Evolutionary conservation across 2,888 invertebrate species (phyloP).

Genomic region (Hyalella azteca): DNA sequence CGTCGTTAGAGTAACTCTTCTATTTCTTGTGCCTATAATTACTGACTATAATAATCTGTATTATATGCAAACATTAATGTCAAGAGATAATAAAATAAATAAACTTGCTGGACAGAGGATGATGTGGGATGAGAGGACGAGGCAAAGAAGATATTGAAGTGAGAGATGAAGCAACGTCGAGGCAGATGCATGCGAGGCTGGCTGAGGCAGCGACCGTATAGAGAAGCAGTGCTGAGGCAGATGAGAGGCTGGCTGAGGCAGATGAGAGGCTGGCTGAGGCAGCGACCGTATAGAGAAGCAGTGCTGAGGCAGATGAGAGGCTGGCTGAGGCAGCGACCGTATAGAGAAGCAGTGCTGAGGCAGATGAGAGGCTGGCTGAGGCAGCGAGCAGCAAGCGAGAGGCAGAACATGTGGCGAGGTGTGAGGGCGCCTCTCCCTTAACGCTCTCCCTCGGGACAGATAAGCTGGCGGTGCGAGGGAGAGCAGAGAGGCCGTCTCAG

Average conservation of each 20-base stretch:
- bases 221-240: background rate
- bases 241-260: background rate
- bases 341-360: background rate
- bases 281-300: background rate
- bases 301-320: conserved; percentile 38
- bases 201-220: background rate
- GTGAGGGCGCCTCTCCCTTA: conserved; percentile 24
- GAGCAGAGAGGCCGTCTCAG: conserved; percentile 59
- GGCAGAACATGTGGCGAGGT: background rate
- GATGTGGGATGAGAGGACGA: no score
- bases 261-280: background rate
- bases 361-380: background rate
- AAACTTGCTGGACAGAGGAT: no score
- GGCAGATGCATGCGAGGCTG: background rate
- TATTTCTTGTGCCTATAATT: no score
- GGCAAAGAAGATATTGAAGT: background rate
- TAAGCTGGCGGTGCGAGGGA: conserved; percentile 60
- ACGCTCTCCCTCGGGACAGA: background rate
- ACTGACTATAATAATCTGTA: no score
- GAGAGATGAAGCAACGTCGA: background rate
- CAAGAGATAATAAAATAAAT: no score
- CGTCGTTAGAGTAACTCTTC: no score
- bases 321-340: background rate
- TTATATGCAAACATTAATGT: no score
- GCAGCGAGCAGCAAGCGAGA: background rate